Conservation (phyloP, 2,888 invertebrate species). For the Palloptera scutellata region DNA sequence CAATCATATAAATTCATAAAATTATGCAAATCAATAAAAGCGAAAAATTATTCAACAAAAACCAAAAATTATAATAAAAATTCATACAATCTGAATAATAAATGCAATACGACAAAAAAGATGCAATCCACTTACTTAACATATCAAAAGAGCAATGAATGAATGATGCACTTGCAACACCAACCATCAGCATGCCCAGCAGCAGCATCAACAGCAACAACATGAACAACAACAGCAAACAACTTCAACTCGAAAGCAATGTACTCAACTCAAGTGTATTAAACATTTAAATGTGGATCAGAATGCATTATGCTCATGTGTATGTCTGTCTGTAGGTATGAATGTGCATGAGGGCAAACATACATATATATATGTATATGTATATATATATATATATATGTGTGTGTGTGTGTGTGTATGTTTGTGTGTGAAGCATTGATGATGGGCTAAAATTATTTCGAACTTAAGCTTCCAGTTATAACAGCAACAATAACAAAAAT, state of each 20-base stretch:
- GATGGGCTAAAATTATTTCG: conserved; percentile 59
- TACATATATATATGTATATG: not conserved
- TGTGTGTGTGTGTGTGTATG: conserved; percentile 31
- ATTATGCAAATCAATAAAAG: conserved; percentile 33
- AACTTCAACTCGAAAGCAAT: conserved; percentile 33
- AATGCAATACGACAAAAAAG: conserved; percentile 1
- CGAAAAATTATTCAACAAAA: conserved; percentile 26
- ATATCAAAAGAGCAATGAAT: conserved; percentile 17
- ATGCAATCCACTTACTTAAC: conserved; percentile 22
- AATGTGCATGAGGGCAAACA: not conserved
- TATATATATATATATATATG: conserved; percentile 42
- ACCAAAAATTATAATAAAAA: not conserved
- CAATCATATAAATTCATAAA: not conserved
- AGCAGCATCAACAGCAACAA: conserved; percentile 21
- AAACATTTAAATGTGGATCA: conserved; percentile 57
- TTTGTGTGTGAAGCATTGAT: conserved; percentile 51
- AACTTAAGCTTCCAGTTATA: conserved; percentile 51
- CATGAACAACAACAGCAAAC: conserved; percentile 31
- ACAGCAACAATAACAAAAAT: conserved; percentile 55
- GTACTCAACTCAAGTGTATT: conserved; percentile 3
- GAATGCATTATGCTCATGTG: conserved; percentile 38
- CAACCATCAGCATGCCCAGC: conserved; percentile 8
- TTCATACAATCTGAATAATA: no score
- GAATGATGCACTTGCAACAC: conserved; percentile 17
- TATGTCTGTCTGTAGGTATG: conserved; percentile 37